Evolutionary conservation across 2,797 vertebrate species (phyloP).

Genomic region (Morelia viridis): DNA sequence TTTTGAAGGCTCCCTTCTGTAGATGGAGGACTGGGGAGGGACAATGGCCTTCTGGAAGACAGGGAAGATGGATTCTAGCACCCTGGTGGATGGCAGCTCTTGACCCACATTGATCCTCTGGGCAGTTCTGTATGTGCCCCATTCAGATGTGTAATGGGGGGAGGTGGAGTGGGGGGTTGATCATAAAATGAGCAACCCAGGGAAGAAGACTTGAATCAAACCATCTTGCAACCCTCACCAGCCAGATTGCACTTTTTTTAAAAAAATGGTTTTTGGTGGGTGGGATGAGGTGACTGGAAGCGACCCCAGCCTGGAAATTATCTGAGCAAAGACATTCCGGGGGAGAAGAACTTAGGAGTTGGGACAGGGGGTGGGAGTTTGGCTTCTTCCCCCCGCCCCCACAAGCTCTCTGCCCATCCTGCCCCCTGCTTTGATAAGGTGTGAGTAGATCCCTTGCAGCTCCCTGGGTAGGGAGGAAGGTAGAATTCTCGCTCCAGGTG

Average conservation of each 20-base stretch:
- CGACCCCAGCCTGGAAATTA: neutral
- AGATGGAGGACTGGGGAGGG: neutral
- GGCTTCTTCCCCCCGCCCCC: neutral
- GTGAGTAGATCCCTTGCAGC: neutral
- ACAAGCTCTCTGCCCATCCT: no score
- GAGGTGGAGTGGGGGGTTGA: neutral
- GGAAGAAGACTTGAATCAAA: neutral
- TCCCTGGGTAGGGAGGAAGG: neutral
- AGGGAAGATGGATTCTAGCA: neutral
- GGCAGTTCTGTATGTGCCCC: neutral
- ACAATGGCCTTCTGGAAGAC: no score
- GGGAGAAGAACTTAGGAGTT: no score
- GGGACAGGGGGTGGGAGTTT: neutral
- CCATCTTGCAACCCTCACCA: neutral
- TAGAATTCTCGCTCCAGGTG: neutral
- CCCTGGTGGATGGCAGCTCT: no score
- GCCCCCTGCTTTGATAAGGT: neutral
- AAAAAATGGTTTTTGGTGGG: neutral
- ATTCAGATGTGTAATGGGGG: neutral
- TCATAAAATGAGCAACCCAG: no score
- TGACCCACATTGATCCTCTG: no score
- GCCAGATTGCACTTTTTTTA: neutral
- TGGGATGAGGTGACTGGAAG: neutral
- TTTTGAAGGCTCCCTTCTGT: no score
- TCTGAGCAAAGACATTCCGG: no score